phyloP scores from a whole-genome alignment of 2,888 invertebrate genomes.

The Schizotus pectinicornis region DNA sequence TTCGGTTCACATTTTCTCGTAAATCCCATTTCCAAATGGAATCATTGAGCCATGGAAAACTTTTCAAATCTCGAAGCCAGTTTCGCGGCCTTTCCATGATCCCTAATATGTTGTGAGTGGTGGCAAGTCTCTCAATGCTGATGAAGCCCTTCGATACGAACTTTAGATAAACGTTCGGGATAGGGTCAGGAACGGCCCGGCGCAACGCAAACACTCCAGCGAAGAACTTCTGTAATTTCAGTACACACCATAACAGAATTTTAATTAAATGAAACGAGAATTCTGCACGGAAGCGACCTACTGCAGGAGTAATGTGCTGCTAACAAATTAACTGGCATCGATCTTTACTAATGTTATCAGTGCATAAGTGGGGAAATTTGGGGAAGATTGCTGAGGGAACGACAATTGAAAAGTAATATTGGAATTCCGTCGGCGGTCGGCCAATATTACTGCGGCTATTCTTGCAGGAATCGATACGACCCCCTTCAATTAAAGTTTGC shows the following conservation, averaged over 20 bases:
- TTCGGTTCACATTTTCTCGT: too few species aligned
- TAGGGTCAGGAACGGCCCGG: too few species aligned
- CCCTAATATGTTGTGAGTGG: too few species aligned
- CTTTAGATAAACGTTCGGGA: too few species aligned
- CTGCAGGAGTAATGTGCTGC: not conserved
- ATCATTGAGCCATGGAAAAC: too few species aligned
- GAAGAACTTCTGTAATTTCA: not conserved
- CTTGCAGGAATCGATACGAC: constrained; percentile 6
- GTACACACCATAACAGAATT: not conserved
- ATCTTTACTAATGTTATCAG: too few species aligned
- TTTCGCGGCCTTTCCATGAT: too few species aligned
- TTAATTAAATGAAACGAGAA: not conserved
- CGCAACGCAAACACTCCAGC: not conserved
- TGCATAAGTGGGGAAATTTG: too few species aligned
- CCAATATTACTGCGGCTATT: constrained; percentile 4
- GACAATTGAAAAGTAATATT: constrained; percentile 11
- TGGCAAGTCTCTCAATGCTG: too few species aligned
- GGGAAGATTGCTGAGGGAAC: not conserved
- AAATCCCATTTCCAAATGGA: too few species aligned
- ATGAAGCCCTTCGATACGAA: too few species aligned
- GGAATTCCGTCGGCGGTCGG: constrained; percentile 2
- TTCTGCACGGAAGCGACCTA: not conserved
- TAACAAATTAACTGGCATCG: not conserved
- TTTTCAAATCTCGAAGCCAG: too few species aligned
- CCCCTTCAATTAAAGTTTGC: not conserved